phyloP scores from a whole-genome alignment of 2,888 invertebrate genomes.

The Dusona sp. region DNA sequence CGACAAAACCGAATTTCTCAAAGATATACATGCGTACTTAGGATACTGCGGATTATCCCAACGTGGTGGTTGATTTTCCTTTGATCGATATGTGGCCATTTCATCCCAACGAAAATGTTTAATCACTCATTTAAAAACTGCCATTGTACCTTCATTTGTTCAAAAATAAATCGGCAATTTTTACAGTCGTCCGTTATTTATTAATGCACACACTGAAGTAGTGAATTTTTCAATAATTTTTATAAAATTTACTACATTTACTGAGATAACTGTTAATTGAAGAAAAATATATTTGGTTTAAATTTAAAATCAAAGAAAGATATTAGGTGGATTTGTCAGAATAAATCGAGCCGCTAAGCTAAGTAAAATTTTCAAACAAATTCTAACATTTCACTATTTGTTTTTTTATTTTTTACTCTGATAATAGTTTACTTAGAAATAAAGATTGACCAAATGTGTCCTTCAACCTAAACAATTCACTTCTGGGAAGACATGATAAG shows the following conservation, averaged over 20 bases:
- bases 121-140: background rate
- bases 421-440: background rate
- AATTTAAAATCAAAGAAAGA: too few relatives aligned
- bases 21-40: background rate
- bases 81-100: background rate
- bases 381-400: background rate
- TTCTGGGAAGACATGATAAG: too few relatives aligned
- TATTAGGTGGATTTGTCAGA: background rate
- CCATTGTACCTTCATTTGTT: background rate
- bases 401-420: background rate
- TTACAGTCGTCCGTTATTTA: background rate
- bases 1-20: constrained; percentile 26
- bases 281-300: too few relatives aligned
- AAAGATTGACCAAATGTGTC: background rate
- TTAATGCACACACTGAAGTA: background rate
- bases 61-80: background rate
- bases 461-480: too few relatives aligned
- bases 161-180: background rate
- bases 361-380: background rate
- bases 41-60: background rate
- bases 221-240: background rate
- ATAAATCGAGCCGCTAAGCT: background rate
- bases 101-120: background rate
- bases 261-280: too few relatives aligned
- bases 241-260: background rate